phyloP scores from a whole-genome alignment of 2,888 invertebrate genomes.

The Diadegma fenestrale region DNA sequence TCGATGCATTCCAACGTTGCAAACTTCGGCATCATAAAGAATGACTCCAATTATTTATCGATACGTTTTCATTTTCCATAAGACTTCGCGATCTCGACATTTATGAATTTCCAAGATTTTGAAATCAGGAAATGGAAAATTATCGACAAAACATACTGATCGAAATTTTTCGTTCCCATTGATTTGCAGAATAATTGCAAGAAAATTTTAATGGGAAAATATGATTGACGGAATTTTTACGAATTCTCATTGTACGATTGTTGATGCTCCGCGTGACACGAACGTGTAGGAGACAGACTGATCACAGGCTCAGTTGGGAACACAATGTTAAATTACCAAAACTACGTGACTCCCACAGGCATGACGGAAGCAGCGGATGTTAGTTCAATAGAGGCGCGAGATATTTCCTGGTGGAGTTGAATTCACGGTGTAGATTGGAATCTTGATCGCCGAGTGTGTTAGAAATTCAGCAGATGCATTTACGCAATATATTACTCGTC shows the following conservation, averaged over 20 bases:
- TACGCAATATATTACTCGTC: conserved; percentile 7
- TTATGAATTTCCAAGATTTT: too few species aligned
- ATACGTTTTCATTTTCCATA: background rate
- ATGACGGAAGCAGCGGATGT: conserved; percentile 20
- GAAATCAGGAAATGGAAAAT: background rate
- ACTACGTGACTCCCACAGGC: conserved; percentile 32
- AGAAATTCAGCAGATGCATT: conserved; percentile 11
- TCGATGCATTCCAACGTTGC: too few species aligned
- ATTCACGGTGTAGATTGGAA: conserved; percentile 6
- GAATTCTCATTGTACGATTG: background rate
- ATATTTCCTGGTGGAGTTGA: background rate
- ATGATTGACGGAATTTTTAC: background rate
- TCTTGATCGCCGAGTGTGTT: conserved; percentile 11
- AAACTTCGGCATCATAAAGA: too few species aligned
- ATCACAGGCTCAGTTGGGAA: background rate
- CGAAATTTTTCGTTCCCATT: background rate
- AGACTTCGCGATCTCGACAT: background rate
- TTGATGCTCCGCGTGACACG: background rate
- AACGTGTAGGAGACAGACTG: conserved; percentile 4
- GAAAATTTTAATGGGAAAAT: background rate
- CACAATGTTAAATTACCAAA: conserved; percentile 50
- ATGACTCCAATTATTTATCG: background rate
- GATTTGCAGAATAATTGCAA: background rate
- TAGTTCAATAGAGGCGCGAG: background rate
- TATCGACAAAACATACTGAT: background rate